Evolutionary conservation across 2,113 vertebrate species (phyloP).

Genomic region (Centropus bengalensis): DNA sequence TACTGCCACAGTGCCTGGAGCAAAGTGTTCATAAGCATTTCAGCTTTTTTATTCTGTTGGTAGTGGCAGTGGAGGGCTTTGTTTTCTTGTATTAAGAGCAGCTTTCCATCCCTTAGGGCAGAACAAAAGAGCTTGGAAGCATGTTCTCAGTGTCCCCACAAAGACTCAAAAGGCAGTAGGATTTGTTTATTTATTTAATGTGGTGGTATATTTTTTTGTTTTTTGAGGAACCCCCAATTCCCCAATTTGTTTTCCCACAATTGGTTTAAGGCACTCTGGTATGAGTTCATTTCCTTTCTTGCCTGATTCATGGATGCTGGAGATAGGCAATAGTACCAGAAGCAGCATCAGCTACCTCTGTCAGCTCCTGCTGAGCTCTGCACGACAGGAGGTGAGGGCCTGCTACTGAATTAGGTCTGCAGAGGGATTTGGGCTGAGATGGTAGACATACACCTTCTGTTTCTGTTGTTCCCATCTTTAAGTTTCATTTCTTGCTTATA

Average conservation of each 20-base stretch:
- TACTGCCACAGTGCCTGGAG: conserved; percentile 26
- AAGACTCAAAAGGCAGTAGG: conserved; percentile 36
- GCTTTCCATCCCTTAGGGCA: conserved; percentile 61
- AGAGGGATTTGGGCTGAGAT: neutral
- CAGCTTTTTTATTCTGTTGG: neutral
- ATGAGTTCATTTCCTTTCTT: conserved; percentile 18
- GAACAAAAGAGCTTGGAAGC: conserved; percentile 61
- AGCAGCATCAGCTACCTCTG: neutral
- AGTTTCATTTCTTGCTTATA: neutral
- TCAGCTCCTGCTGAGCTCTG: neutral
- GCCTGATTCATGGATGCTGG: conserved; percentile 6
- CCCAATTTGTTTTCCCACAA: conserved; percentile 42
- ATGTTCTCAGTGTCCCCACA: conserved; percentile 48
- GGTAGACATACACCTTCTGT: neutral
- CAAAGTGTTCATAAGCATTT: conserved; percentile 53
- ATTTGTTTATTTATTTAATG: neutral
- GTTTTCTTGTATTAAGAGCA: conserved; percentile 69
- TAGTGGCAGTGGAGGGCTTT: conserved; percentile 60
- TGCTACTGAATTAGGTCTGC: neutral
- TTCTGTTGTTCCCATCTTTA: neutral
- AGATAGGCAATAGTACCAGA: neutral
- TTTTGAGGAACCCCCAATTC: conserved; percentile 19
- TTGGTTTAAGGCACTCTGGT: conserved; percentile 40
- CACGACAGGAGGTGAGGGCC: neutral
- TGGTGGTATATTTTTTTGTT: neutral